These are phyloP conservation scores for Diglossa cyanea DNA, from an alignment of 2,797 vertebrate species.

Conservation along the genomic window DNA sequence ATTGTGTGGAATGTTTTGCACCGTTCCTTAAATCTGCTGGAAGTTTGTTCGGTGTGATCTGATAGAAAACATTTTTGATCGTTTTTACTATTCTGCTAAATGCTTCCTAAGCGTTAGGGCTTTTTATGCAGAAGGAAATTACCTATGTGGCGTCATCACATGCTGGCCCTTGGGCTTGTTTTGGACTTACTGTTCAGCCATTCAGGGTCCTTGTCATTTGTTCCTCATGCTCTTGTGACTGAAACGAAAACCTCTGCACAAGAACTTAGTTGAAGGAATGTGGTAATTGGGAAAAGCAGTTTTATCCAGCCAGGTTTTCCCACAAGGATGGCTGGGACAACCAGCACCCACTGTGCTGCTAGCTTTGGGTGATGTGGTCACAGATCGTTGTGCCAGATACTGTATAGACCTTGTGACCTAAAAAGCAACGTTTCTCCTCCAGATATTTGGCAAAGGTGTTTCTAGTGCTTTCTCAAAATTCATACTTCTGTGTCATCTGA, in stretches of 20 bases:
- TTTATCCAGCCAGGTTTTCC: neutral
- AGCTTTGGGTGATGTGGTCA: neutral
- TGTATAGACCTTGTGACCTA: neutral
- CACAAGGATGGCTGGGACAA: neutral
- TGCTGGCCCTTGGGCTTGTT: neutral
- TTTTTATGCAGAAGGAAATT: neutral
- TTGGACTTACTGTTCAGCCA: neutral
- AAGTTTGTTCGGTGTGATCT: neutral
- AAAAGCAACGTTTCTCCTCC: neutral
- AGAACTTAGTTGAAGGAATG: neutral
- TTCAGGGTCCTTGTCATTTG: neutral
- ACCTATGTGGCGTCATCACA: neutral
- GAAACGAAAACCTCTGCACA: neutral
- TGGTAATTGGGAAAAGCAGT: neutral
- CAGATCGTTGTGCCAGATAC: neutral
- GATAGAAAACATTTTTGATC: neutral
- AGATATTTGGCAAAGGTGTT: neutral
- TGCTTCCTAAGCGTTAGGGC: neutral
- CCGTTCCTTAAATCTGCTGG: neutral
- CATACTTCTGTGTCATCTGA: neutral
- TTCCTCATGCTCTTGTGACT: neutral
- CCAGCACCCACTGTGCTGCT: fast-evolving
- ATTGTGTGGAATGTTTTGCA: neutral
- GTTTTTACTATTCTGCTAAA: neutral
- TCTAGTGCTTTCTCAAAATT: neutral